Base-by-base conservation (phyloP, 2,797 vertebrate species). In the Naso thynnoides region DNA sequence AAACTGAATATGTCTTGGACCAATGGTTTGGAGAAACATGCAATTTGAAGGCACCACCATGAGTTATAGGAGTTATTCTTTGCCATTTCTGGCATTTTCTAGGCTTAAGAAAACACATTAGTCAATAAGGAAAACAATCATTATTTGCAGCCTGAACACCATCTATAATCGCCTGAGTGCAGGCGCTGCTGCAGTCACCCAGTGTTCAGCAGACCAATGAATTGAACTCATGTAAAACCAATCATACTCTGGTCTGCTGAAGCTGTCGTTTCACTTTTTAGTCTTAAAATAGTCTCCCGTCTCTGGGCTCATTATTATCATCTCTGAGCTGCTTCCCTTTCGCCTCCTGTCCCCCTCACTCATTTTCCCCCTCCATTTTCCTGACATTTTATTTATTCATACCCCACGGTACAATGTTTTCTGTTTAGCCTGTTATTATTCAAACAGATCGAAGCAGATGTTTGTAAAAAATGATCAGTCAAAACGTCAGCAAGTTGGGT, bases 291-390 rank as follows among this genome's bases (percentile, higher is more conserved):
- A 89, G 81, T 76, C 52, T 1, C 23, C 61, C 45, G 78, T 88
- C 86, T 85, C 86, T 73, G 41, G 68, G 76, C 86, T 86, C 85
- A 76, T 90, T 70, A 83, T 80, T 82, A 85, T 86, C 76, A 82
- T 79, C 63, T 79, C 81, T 78, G 74, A 53, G 72, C 63, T 83
- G 61, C 61, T 52, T 65, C 42, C 26, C 72, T 59, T 76, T 61
- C 44, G 15, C 71, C 64, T 60, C 36, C 57, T 63, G 52, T 33
- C 18, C 39, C n/a, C 8, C 31, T 53, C 62, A 9, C 52, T 57
- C 66, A 26, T 57, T 27, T 24, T 18, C 29, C 11, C 29, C 39
- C 44, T 36, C 9, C 8, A 2, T 79, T 79, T 84, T 56, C 44
- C 31, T 63, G 53, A 49, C 16, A 8, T 71, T 78, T 85, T 74